Conservation (phyloP, 2,113 vertebrate genomes). For the Sylvietta virens region DNA sequence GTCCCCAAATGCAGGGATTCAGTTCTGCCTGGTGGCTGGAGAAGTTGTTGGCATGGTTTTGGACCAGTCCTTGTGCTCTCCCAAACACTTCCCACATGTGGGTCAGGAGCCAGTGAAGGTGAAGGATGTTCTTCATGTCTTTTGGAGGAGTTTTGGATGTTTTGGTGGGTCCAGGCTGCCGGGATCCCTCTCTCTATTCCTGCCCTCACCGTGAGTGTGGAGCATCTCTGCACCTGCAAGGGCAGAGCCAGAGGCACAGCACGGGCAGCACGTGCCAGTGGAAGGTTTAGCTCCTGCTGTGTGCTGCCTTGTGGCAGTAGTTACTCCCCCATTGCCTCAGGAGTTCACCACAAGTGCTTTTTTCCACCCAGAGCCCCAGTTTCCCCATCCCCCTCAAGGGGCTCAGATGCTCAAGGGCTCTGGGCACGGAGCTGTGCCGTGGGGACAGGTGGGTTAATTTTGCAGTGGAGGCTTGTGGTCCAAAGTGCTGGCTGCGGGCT, state of each 20-base stretch:
- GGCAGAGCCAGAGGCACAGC: neutral
- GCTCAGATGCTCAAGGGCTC: neutral
- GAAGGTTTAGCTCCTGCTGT: neutral
- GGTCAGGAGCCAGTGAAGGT: neutral
- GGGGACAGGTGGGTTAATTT: neutral
- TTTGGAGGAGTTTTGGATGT: neutral
- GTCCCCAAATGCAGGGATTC: rapidly evolving
- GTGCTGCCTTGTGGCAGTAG: neutral
- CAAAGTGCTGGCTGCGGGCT: neutral
- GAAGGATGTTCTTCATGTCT: neutral
- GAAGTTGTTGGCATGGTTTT: neutral
- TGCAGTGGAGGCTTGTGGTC: neutral
- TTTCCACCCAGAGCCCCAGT: neutral
- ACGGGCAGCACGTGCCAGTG: rapidly evolving
- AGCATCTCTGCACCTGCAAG: neutral
- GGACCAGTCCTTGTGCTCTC: neutral
- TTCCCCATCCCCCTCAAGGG: neutral
- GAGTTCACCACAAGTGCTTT: neutral
- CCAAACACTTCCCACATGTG: neutral
- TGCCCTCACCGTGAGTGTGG: rapidly evolving
- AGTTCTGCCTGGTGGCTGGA: neutral
- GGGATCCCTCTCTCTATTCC: neutral
- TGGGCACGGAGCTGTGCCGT: rapidly evolving
- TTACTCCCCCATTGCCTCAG: neutral
- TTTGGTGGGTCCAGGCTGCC: neutral